phyloP scores from a whole-genome alignment of 2,797 vertebrate species.

The Esox masquinongy region DNA sequence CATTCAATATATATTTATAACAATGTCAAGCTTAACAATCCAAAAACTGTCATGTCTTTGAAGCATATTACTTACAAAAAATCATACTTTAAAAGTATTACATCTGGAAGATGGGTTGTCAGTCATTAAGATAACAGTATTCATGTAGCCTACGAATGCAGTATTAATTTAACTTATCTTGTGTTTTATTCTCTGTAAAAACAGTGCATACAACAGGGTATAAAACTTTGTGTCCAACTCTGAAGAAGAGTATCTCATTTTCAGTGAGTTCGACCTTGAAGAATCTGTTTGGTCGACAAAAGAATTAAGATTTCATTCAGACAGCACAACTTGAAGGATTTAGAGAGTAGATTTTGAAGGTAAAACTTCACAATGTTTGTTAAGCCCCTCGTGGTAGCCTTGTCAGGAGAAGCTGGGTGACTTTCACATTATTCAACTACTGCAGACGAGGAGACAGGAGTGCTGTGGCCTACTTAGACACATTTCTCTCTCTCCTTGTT shows the following conservation, averaged over 20 bases:
- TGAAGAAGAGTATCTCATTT: neutral
- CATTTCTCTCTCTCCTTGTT: neutral
- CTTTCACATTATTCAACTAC: slow-evolving; percentile 13
- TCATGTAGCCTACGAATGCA: neutral
- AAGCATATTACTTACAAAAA: neutral
- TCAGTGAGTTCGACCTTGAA: neutral
- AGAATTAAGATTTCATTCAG: slow-evolving; percentile 9
- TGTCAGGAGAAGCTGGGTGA: slow-evolving; percentile 13
- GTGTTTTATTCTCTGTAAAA: neutral
- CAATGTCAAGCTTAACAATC: slow-evolving; percentile 28
- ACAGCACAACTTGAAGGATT: slow-evolving; percentile 1
- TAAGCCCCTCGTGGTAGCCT: slow-evolving; percentile 13
- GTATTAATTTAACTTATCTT: neutral
- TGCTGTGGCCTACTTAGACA: slow-evolving; percentile 21
- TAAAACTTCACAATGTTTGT: slow-evolving; percentile 8
- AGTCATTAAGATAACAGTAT: slow-evolving; percentile 2
- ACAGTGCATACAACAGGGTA: neutral
- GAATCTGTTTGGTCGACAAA: slow-evolving; percentile 5
- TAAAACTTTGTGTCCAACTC: slow-evolving; percentile 1
- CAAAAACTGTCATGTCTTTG: slow-evolving; percentile 20
- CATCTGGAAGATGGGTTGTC: neutral
- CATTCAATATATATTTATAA: slow-evolving; percentile 30
- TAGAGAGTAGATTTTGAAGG: neutral
- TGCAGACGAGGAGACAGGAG: slow-evolving; percentile 12
- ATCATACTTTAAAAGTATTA: neutral